phyloP scores from a whole-genome alignment of 2,888 invertebrate species.

The Andrena bucephala region DNA sequence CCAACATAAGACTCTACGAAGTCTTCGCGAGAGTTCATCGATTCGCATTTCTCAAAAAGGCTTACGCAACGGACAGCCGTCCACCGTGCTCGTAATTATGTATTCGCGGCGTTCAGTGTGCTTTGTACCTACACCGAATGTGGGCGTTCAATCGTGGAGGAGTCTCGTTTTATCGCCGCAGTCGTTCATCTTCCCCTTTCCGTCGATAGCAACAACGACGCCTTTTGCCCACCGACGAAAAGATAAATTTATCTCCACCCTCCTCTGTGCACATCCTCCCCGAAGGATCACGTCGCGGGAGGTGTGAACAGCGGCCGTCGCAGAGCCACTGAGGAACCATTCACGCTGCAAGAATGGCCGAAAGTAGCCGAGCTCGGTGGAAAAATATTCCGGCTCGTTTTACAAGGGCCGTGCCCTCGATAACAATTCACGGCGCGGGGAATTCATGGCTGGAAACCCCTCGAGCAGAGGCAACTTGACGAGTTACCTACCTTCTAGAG shows the following conservation, averaged over 20 bases:
- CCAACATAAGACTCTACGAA: neutral
- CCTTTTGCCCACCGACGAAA: neutral
- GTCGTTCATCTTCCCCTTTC: neutral
- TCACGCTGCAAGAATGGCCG: neutral
- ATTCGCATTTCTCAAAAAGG: neutral
- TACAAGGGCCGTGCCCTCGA: neutral
- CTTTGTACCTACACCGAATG: neutral
- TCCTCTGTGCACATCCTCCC: neutral
- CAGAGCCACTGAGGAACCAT: neutral
- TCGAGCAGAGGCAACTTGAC: neutral
- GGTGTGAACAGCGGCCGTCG: neutral
- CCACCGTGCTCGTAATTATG: neutral
- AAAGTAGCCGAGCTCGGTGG: neutral
- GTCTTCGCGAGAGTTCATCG: conserved; percentile 5
- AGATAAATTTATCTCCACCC: neutral
- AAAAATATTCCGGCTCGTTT: conserved; percentile 18
- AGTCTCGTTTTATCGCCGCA: neutral
- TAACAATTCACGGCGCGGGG: conserved; percentile 24
- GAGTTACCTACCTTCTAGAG: neutral
- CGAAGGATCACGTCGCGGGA: neutral
- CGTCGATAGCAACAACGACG: too few relatives aligned
- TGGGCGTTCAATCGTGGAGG: neutral
- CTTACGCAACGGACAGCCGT: neutral
- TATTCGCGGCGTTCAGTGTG: neutral
- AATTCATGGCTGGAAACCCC: neutral